Evolutionary conservation across 2,113 vertebrate genomes (phyloP).

Genomic region (Microtus richardsoni): DNA sequence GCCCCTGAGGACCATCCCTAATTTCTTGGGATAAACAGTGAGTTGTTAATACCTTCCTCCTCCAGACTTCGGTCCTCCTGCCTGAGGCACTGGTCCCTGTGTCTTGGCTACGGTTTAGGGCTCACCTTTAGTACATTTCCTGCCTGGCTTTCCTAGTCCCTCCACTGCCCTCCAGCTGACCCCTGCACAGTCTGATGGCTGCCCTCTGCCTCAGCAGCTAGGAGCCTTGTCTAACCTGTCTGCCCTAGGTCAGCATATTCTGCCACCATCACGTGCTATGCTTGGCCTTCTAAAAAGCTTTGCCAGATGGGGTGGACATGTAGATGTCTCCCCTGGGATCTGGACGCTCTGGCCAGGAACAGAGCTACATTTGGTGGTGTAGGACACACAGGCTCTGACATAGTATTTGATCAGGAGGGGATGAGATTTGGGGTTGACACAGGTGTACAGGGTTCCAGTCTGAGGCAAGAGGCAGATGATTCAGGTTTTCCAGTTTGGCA

Average conservation of each 20-base stretch:
- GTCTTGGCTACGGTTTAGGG: background rate
- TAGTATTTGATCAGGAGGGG: background rate
- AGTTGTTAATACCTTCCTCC: rapidly evolving
- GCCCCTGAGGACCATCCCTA: no score
- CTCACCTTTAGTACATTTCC: background rate
- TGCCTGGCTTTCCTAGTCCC: background rate
- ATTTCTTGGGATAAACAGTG: background rate
- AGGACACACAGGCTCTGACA: background rate
- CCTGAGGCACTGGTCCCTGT: background rate
- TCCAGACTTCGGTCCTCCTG: background rate
- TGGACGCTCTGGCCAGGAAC: background rate
- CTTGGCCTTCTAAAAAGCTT: background rate
- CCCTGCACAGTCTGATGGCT: rapidly evolving
- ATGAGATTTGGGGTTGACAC: background rate
- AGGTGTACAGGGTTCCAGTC: no score
- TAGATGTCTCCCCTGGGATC: background rate
- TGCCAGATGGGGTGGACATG: background rate
- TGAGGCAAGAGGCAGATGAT: background rate
- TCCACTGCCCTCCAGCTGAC: background rate
- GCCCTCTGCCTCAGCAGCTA: background rate
- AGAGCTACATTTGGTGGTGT: background rate
- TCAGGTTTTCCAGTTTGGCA: rapidly evolving
- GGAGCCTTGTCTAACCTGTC: background rate
- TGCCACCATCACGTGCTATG: rapidly evolving
- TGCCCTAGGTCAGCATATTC: background rate